Conservation (phyloP, 2,888 invertebrate genomes). For the Parascotia fuliginaria region DNA sequence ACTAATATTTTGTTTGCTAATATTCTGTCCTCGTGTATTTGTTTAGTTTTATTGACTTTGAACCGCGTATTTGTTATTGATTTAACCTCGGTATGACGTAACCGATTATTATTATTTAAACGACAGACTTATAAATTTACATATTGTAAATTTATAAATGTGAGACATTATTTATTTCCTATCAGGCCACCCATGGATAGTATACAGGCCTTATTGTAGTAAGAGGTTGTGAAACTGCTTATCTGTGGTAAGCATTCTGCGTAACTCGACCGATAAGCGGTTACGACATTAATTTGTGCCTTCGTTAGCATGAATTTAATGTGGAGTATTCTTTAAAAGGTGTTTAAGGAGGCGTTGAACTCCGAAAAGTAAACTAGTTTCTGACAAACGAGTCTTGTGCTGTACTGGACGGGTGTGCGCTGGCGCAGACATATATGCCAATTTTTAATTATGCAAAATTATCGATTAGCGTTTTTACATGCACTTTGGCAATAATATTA, state of each 20-base stretch:
- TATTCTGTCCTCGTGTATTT: neutral
- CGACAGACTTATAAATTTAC: too few relatives aligned
- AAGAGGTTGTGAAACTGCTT: constrained; percentile 43
- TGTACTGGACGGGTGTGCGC: constrained; percentile 44
- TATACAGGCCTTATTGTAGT: constrained; percentile 28
- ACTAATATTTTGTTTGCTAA: constrained; percentile 24
- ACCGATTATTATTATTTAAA: constrained; percentile 17
- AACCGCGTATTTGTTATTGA: constrained; percentile 20
- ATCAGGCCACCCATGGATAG: constrained; percentile 11
- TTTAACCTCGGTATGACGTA: constrained; percentile 15
- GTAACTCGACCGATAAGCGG: constrained; percentile 44
- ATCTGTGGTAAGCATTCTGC: constrained; percentile 44
- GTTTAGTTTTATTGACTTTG: constrained; percentile 15
- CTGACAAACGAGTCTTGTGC: constrained; percentile 58
- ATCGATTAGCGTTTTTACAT: too few relatives aligned
- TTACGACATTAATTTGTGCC: constrained; percentile 32
- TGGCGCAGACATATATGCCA: constrained; percentile 32
- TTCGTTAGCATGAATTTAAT: constrained; percentile 19
- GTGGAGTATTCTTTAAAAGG: constrained; percentile 30
- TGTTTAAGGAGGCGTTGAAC: constrained; percentile 68
- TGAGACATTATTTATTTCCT: constrained; percentile 21
- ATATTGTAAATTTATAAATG: too few relatives aligned
- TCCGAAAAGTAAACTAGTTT: constrained; percentile 74
- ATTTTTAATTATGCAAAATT: constrained; percentile 35
- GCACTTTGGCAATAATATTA: too few relatives aligned